Evolutionary conservation across 2,888 invertebrate genomes (phyloP).

Genomic region (Eupithecia subfuscata): DNA sequence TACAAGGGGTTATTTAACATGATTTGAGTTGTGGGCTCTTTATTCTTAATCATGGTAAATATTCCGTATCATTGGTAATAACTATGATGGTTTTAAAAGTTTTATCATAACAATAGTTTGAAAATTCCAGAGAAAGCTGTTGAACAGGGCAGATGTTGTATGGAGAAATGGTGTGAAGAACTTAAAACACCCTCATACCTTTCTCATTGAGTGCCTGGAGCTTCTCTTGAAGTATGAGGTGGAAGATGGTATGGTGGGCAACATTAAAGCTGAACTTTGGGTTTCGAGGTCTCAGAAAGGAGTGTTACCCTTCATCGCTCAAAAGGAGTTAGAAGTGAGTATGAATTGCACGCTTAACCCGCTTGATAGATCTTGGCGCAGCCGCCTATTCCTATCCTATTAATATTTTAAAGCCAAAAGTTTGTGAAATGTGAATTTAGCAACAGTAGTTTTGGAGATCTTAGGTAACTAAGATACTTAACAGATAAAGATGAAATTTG

Average conservation of each 20-base stretch:
- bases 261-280: constrained; percentile 74
- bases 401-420: too few relatives aligned
- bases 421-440: too few relatives aligned
- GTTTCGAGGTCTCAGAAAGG: constrained; percentile 60
- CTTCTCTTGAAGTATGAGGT: constrained; percentile 84
- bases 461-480: too few relatives aligned
- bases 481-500: too few relatives aligned
- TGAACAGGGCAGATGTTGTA: constrained; percentile 84
- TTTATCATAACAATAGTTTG: not conserved
- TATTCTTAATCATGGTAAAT: too few relatives aligned
- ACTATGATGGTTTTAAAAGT: too few relatives aligned
- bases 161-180: constrained; percentile 85
- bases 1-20: too few relatives aligned
- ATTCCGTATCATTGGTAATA: too few relatives aligned
- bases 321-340: constrained; percentile 73
- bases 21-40: too few relatives aligned
- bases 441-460: too few relatives aligned
- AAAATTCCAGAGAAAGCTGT: constrained; percentile 65
- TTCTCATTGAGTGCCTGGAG: constrained; percentile 85
- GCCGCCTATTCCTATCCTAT: too few relatives aligned
- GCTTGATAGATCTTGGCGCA: too few relatives aligned
- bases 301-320: constrained; percentile 74
- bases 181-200: constrained; percentile 78
- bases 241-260: constrained; percentile 79
- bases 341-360: not conserved